Evolutionary conservation across 2,797 vertebrate genomes (phyloP), one percentile per base, ranked within the genome.

Genomic region (Mastacembelus armatus): DNA sequence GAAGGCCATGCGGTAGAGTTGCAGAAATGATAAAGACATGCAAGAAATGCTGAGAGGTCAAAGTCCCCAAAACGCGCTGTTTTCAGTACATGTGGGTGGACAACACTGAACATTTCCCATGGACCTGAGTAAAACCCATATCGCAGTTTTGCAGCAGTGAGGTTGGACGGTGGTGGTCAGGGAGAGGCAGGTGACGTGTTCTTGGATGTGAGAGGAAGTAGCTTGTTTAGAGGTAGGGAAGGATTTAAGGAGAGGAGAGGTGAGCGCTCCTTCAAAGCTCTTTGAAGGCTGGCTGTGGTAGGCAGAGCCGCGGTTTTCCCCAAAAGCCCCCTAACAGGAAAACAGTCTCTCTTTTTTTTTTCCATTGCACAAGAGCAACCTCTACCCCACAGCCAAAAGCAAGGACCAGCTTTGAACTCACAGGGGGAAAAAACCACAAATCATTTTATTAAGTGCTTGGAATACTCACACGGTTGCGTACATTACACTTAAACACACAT

Each of bases 361-460:
- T 78, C 85, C 89, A 88, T 88, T 89, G 86, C 87, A 87, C 80
- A 87, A 89, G 83, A 85, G 71, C 71, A 89, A 87, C 78, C 65
- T 86, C 78, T 81, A 74, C 80, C 81, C 85, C 81, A 66, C 83
- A 83, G 86, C 79, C 62, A 18, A 83, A 80, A 83, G 82, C 86
- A 57, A 62, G 50, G 71, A 76, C 66, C 84, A 33, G 56, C 91
- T 93, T 93, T 93, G 90, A 93, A 91, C 88, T 92, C 71, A 14
- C 70, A 63, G 83, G 86, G 80, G 81, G 76, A 62, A 74, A 40
- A 78, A 88, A 77, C 74, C 85, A 77, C 88, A 91, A 90, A 92
- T 91, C 51, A 81, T 89, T 92, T 92, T 92, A 93, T 92, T 89
- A 94, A 92, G 89, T 92, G 86, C 85, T 86, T 83, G 80, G 80